Base-by-base conservation (phyloP, 2,113 vertebrate species). In the Elephantulus edwardii region DNA sequence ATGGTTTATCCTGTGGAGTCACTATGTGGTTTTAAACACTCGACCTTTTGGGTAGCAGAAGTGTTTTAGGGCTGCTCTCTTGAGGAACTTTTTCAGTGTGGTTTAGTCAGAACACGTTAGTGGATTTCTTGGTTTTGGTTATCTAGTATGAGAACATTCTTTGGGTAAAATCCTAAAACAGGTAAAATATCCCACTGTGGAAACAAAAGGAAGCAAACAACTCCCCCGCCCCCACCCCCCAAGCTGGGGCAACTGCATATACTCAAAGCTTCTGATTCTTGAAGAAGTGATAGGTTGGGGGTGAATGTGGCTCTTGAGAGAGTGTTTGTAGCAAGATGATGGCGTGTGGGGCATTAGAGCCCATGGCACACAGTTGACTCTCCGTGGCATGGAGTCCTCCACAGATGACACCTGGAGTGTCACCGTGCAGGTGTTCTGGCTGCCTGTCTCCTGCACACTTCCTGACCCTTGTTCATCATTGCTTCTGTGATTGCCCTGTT, bases 241-340 rank as follows among this genome's bases (percentile, higher is more conserved):
- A 40, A 85, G 75, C 75, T 68, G 62, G 74, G 54, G 20, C 35
- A 85, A 44, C 56, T 85, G 74, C 68, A 81, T 46, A 70, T 46
- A 17, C 64, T 92, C 40, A 66, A 74, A 64, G n/a, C 54, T 56
- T 94, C 44, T 86, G 71, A 89, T 79, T 50, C n/a, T 62, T 44
- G 28, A 83, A 58, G 58, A 44, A 62, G 64, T 68, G 38, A 74
- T 38, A 58, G 44, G 89, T 50, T 8, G 48, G 48, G 50, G 88
- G 86, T 46, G 88, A 91, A 58, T 7, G 62, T 40, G 22, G 71
- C 60, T 60, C 50, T 56, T 24, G 60, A 56, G 48, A 81, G 48
- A n/a, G 38, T 16, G 28, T 40, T 22, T 33, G 58, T 35, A 70
- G 84, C 64, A 74, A n/a, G n/a, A 2, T 3, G 48, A 28, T 35